phyloP scores from a whole-genome alignment of 2,888 invertebrate genomes.

The Eretmocerus hayati region DNA sequence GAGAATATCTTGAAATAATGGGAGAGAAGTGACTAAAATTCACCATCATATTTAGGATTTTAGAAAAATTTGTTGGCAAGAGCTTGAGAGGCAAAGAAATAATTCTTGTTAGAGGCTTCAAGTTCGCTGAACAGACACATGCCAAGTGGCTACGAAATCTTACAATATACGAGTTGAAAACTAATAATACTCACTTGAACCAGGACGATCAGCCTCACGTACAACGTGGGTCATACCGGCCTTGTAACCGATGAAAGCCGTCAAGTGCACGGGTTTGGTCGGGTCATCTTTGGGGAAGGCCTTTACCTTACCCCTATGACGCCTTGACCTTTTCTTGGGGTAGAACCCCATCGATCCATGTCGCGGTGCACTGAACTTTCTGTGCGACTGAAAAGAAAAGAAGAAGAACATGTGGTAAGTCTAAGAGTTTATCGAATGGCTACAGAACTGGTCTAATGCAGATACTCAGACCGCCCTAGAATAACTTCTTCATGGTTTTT shows the following conservation, averaged over 20 bases:
- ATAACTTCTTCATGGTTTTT: constrained; percentile 56
- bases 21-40: too few species aligned
- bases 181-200: constrained; percentile 65
- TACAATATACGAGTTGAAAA: neutral
- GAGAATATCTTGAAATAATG: neutral
- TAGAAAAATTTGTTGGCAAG: too few species aligned
- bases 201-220: constrained; percentile 96
- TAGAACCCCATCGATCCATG: constrained; percentile 99
- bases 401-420: neutral
- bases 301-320: constrained; percentile 99
- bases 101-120: too few species aligned
- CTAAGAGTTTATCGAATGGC: constrained; percentile 13
- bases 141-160: too few species aligned
- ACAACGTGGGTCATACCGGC: constrained; percentile 99
- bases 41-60: too few species aligned
- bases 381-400: constrained; percentile 74
- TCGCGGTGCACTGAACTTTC: constrained; percentile 98
- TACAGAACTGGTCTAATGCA: neutral
- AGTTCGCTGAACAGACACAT: too few species aligned
- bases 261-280: constrained; percentile 87
- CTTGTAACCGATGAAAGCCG: constrained; percentile 96
- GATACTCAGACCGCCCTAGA: constrained; percentile 69
- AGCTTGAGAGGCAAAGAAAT: too few species aligned
- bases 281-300: constrained; percentile 98
- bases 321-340: constrained; percentile 93